Evolutionary conservation across 2,888 invertebrate genomes (phyloP).

Genomic region (Oxycera nigricornis): DNA sequence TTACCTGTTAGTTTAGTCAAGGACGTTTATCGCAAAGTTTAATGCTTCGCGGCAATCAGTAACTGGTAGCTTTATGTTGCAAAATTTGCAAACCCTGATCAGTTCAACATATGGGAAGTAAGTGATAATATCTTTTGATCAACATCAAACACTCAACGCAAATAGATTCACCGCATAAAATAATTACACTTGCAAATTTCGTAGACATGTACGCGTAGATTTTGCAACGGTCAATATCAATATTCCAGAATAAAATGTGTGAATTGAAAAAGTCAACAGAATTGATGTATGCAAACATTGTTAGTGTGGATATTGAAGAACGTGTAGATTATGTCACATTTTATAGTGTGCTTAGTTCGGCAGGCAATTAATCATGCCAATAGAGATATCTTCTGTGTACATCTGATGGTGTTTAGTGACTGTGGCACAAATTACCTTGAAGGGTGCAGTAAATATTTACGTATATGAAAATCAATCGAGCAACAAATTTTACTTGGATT

Average conservation of each 20-base stretch:
- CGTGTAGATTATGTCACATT: neutral
- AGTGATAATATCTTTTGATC: too few relatives aligned
- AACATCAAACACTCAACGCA: too few relatives aligned
- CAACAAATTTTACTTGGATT: neutral
- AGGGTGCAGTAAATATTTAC: constrained; percentile 8
- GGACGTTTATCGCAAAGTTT: too few relatives aligned
- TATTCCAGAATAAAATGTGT: neutral
- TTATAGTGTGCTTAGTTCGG: constrained; percentile 6
- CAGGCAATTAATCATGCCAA: neutral
- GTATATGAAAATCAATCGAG: constrained; percentile 5
- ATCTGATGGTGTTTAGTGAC: neutral
- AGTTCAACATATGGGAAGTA: too few relatives aligned
- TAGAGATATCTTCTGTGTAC: neutral
- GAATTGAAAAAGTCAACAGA: neutral
- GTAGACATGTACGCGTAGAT: too few relatives aligned
- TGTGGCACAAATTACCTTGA: neutral
- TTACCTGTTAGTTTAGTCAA: too few relatives aligned
- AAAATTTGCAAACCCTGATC: too few relatives aligned
- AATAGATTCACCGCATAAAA: too few relatives aligned
- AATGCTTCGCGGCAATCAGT: too few relatives aligned
- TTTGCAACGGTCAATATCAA: too few relatives aligned
- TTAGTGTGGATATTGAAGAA: neutral
- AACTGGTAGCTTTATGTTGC: too few relatives aligned
- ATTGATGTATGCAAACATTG: neutral
- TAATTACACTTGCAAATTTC: too few relatives aligned